phyloP scores from a whole-genome alignment of 2,888 invertebrate species.

The Blomia tropicalis region DNA sequence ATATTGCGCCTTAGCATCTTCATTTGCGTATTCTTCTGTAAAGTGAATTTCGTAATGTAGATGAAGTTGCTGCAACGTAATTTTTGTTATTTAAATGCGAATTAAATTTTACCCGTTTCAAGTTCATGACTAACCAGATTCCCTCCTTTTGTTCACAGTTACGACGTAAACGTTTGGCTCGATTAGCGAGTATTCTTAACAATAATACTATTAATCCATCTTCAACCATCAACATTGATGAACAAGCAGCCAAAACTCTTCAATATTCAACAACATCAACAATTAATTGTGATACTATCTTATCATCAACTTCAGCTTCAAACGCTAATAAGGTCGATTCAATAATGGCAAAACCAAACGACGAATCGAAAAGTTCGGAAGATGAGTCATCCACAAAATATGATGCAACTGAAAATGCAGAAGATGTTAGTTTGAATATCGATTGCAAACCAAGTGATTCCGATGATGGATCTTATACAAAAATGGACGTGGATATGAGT shows the following conservation, averaged over 20 bases:
- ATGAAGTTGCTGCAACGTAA: no score
- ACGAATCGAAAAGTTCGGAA: constrained; percentile 35
- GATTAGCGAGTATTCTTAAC: not conserved
- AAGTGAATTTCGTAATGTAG: no score
- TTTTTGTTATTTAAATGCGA: no score
- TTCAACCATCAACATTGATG: not conserved
- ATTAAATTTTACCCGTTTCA: no score
- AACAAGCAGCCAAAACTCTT: not conserved
- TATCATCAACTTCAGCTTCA: not conserved
- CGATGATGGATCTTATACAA: not conserved
- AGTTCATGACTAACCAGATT: not conserved
- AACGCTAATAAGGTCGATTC: not conserved
- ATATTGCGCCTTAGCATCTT: no score
- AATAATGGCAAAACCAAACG: constrained; percentile 38
- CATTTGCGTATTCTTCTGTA: no score
- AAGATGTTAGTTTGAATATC: not conserved
- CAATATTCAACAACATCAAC: constrained; percentile 8
- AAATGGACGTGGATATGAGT: not conserved
- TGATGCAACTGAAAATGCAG: no score
- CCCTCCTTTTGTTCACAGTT: constrained; percentile 8
- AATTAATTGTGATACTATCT: not conserved
- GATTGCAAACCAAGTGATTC: not conserved
- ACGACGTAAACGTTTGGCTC: constrained; percentile 18
- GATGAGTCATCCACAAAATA: no score
- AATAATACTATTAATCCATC: not conserved